Percentiles rank a stretch among this genome's conserved stretches.
Evolutionary conservation across 2,888 invertebrate species (phyloP).

Genomic region (Chironomus tentans): DNA sequence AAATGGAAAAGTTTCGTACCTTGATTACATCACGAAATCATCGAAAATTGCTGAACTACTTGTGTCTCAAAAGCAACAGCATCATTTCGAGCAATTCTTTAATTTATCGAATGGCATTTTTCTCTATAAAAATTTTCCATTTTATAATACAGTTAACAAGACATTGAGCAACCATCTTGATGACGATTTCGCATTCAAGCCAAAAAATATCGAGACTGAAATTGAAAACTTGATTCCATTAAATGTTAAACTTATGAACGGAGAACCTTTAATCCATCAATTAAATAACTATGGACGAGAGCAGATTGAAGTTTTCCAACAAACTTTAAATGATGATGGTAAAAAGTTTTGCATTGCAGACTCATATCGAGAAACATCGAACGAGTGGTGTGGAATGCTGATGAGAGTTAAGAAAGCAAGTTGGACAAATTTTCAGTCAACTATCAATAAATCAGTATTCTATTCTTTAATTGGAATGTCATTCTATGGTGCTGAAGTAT

Average conservation of each 20-base stretch:
- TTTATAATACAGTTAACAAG: background rate
- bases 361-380: conserved; percentile 2
- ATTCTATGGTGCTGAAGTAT: conserved; percentile 19
- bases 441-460: conserved; percentile 21
- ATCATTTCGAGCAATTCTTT: background rate
- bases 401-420: background rate
- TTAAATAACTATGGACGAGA: conserved; percentile 16
- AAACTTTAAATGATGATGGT: conserved; percentile 8
- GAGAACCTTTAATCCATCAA: conserved; percentile 7
- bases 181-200: conserved; percentile 3
- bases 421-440: conserved; percentile 17
- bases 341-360: conserved; percentile 14
- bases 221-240: conserved; percentile 15
- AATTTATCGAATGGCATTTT: background rate
- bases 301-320: conserved; percentile 17
- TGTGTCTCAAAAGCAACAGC: background rate
- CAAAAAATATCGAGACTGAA: conserved; percentile 6
- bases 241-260: conserved; percentile 11
- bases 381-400: conserved; percentile 2
- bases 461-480: conserved; percentile 17
- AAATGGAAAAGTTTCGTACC: conserved; percentile 13
- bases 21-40: conserved; percentile 20
- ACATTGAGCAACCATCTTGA: background rate
- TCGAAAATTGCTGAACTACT: background rate
- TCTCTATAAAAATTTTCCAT: background rate